These are phyloP conservation scores for Thecophora atra DNA, from an alignment of 2,888 invertebrate genomes.

Conservation along the genomic window DNA sequence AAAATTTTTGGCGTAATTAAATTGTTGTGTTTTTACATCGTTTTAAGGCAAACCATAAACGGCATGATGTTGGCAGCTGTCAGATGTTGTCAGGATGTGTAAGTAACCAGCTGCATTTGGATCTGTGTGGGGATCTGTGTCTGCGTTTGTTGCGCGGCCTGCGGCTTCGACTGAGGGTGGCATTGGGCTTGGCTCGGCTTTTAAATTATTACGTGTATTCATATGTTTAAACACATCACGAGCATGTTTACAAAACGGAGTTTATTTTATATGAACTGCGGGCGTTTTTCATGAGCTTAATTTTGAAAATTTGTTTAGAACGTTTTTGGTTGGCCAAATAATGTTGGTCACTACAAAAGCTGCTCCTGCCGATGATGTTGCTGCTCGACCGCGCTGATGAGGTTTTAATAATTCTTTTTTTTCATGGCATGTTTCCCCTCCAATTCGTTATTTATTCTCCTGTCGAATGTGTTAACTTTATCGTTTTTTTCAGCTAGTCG, in stretches of 20 bases:
- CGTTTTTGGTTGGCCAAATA: neutral
- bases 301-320: conserved; percentile 8
- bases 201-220: neutral
- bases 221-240: neutral
- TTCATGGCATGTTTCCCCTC: too few relatives aligned
- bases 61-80: too few relatives aligned
- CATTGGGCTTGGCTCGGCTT: neutral
- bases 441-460: too few relatives aligned
- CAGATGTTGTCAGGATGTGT: neutral
- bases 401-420: too few relatives aligned
- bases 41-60: too few relatives aligned
- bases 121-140: neutral
- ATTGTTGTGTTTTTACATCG: too few relatives aligned
- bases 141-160: neutral
- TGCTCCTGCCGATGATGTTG: too few relatives aligned
- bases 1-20: too few relatives aligned
- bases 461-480: too few relatives aligned
- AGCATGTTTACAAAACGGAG: neutral
- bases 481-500: too few relatives aligned
- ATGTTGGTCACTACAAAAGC: too few relatives aligned
- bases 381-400: too few relatives aligned
- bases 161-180: conserved; percentile 7
- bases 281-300: neutral
- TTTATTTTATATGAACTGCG: neutral
- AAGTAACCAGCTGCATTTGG: neutral